Evolutionary conservation across 2,797 vertebrate species (phyloP).

Genomic region (Gorsachius magnificus): DNA sequence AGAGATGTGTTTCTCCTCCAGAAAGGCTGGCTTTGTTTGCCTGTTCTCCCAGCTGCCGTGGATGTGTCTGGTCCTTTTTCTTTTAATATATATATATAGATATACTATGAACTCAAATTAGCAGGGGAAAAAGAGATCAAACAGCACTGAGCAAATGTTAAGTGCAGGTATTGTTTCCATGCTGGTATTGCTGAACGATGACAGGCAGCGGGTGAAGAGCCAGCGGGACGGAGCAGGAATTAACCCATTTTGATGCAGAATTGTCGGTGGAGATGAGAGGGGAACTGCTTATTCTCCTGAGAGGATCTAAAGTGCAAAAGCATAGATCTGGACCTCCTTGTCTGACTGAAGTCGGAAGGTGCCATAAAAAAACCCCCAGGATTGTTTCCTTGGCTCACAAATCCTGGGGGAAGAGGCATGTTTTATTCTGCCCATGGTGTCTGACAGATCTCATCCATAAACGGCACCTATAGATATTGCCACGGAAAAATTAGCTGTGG

Average conservation of each 20-base stretch:
- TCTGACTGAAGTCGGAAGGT: accelerated
- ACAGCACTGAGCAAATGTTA: background rate
- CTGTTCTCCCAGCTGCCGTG: background rate
- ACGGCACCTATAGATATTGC: background rate
- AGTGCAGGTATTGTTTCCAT: background rate
- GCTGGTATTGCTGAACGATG: background rate
- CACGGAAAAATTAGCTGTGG: background rate
- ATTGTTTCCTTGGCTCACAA: background rate
- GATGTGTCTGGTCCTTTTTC: background rate
- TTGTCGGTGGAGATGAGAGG: background rate
- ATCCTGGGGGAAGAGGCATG: background rate
- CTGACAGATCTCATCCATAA: background rate
- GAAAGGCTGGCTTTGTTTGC: background rate
- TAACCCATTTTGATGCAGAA: background rate
- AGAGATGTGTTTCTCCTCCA: background rate
- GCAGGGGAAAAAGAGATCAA: background rate
- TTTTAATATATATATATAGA: background rate
- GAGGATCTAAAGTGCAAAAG: background rate
- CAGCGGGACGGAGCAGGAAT: background rate
- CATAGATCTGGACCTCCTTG: background rate
- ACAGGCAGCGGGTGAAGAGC: background rate
- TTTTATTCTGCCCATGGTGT: background rate
- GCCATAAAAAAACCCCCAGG: background rate
- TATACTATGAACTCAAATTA: background rate
- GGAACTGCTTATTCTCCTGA: background rate